These are phyloP conservation scores for Lophius piscatorius DNA, from an alignment of 2,113 vertebrate species.

Conservation along the genomic window DNA sequence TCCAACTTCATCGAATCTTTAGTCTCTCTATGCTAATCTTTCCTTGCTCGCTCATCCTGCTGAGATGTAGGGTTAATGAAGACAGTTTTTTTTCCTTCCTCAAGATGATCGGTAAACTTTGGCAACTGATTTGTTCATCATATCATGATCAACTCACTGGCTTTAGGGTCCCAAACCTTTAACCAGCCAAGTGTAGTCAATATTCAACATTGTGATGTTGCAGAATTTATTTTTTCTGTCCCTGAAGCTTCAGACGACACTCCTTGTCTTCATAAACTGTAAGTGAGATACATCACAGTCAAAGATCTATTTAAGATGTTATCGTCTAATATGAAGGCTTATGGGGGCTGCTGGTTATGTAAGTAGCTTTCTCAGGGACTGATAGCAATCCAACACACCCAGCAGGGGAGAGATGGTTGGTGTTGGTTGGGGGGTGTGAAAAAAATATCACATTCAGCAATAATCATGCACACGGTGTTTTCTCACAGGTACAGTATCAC, in stretches of 20 bases:
- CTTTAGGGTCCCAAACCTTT: slow-evolving; percentile 39
- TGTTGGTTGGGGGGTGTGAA: slow-evolving; percentile 21
- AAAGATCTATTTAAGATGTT: slow-evolving; percentile 63
- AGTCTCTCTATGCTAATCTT: slow-evolving; percentile 62
- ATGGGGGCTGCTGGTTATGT: slow-evolving; percentile 67
- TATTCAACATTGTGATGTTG: slow-evolving; percentile 61
- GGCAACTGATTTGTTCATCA: slow-evolving; percentile 62
- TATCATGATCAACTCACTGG: slow-evolving; percentile 49
- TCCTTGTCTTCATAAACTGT: slow-evolving; percentile 33
- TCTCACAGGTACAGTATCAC: slow-evolving; percentile 62
- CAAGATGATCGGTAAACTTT: slow-evolving; percentile 50
- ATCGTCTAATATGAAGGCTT: slow-evolving; percentile 63
- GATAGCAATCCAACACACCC: slow-evolving; percentile 67
- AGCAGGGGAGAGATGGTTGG: slow-evolving; percentile 48
- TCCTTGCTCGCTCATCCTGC: slow-evolving; percentile 40
- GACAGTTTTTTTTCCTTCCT: slow-evolving; percentile 36
- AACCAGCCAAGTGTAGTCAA: slow-evolving; percentile 51
- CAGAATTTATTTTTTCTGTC: too few relatives aligned
- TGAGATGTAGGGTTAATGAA: slow-evolving; percentile 74
- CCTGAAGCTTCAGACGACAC: too few relatives aligned
- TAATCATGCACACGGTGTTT: slow-evolving; percentile 53
- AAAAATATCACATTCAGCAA: slow-evolving; percentile 59
- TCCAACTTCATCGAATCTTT: slow-evolving; percentile 64
- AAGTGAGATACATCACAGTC: slow-evolving; percentile 59
- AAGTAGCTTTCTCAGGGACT: slow-evolving; percentile 70